phyloP scores from a whole-genome alignment of 2,113 vertebrate genomes.

The Chaetodon auriga region DNA sequence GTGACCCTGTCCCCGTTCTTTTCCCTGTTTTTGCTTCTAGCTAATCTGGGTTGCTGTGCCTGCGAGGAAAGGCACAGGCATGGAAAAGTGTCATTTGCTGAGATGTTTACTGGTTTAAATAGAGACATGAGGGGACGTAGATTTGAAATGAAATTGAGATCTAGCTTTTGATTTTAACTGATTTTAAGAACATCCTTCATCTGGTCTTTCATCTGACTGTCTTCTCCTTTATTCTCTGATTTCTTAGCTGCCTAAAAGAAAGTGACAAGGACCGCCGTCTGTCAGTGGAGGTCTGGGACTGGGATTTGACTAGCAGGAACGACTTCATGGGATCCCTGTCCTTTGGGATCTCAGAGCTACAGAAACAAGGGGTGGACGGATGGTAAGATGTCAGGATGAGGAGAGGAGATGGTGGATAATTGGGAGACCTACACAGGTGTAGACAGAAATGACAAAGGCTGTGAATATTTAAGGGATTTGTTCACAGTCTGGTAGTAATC shows the following conservation, averaged over 20 bases:
- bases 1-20: constrained; percentile 47
- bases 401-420: background rate
- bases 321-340: constrained; percentile 99
- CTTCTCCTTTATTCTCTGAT: background rate
- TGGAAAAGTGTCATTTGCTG: constrained; percentile 6
- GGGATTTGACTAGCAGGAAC: constrained; percentile 98
- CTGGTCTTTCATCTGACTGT: background rate
- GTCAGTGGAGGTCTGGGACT: constrained; percentile 97
- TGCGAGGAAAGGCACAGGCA: constrained; percentile 6
- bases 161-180: background rate
- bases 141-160: constrained; percentile 10
- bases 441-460: constrained; percentile 5
- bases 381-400: constrained; percentile 86
- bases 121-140: background rate
- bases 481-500: constrained; percentile 19
- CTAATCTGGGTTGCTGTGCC: constrained; percentile 41
- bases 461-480: constrained; percentile 11
- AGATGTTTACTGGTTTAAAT: constrained; percentile 1
- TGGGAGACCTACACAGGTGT: background rate
- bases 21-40: constrained; percentile 19
- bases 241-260: constrained; percentile 90
- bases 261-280: constrained; percentile 93
- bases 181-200: background rate
- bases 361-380: constrained; percentile 93
- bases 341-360: constrained; percentile 96